Base-by-base conservation (phyloP, 2,888 invertebrate genomes). In the Oxystoma pomonae region DNA sequence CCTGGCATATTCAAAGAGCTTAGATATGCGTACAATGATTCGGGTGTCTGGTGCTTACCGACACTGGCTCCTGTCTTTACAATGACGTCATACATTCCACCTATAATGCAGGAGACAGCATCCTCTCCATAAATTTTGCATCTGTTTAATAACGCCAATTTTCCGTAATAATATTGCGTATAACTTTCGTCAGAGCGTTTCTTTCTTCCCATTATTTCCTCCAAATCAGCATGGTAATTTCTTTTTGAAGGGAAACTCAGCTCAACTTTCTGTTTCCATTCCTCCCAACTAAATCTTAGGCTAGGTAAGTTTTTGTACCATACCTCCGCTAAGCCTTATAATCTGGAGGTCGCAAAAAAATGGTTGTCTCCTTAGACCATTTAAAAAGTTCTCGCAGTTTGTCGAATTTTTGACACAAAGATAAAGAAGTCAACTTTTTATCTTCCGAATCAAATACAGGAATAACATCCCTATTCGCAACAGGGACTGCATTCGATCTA, bases 231-330 rank as follows among this genome's bases (percentile, higher is more conserved):
- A 20, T 62, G 52, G 35, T 61, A 70, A 56, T 71, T 66, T 16
- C 53, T 59, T 50, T 63, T 60, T 19, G 55, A 52, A 16, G 68
- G 68, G 60, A 71, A 71, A 12, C 62, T 64, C 2, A 16, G 5
- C 52, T 57, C 49, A 21, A 70, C 53, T 58, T 64, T 67, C 51
- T 62, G 52, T 51, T 71, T 71, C 70, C 68, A 68, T 57, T 68
- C 68, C 12, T 65, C 63, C 70, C 70, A 70, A 1, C 65, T 60
- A 60, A 63, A 60, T 60, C 57, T 64, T 19, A 69, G 21, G 21
- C 56, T 67, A 20, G 67, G 65, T 19, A 68, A 58, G 17, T 69
- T 64, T 56, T 68, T 67, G 57, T 67, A 70, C 72, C 71, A 72
- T n/a, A 65, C 65, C 51, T 68, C 65, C 5, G 70, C 71, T 49